Conservation (phyloP, 2,797 vertebrate genomes). For the Jordanella pulchra region DNA sequence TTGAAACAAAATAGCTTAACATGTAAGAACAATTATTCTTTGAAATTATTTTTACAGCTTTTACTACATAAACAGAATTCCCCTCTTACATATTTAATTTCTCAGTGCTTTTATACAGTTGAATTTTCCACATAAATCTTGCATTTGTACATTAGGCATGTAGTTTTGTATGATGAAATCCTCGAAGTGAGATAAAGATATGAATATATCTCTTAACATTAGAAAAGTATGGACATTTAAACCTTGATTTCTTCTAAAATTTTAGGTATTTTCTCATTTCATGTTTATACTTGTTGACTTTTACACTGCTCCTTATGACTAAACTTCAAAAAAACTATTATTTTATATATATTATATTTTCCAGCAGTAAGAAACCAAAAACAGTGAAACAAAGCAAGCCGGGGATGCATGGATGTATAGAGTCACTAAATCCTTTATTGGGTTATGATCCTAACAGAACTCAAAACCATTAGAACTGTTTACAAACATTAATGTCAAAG, state of each 20-base stretch:
- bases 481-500: no score
- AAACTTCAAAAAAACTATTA: background rate
- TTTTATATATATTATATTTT: no score
- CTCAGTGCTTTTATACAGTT: conserved; percentile 28
- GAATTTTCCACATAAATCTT: conserved; percentile 10
- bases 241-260: background rate
- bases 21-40: conserved; percentile 28
- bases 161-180: background rate
- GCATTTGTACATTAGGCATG: conserved; percentile 13
- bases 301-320: background rate
- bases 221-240: background rate
- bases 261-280: background rate
- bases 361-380: background rate
- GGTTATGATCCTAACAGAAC: background rate
- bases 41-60: conserved; percentile 38
- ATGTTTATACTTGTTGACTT: background rate
- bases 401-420: background rate
- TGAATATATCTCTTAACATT: background rate
- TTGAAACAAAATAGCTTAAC: conserved; percentile 16
- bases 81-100: conserved; percentile 27
- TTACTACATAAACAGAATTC: conserved; percentile 13
- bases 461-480: background rate
- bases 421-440: background rate
- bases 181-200: background rate
- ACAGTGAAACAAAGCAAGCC: background rate